Percentiles rank a stretch among this genome's conserved stretches.
Conservation (phyloP, 1,140 invertebrate genomes). For the Apis laboriosa region DNA sequence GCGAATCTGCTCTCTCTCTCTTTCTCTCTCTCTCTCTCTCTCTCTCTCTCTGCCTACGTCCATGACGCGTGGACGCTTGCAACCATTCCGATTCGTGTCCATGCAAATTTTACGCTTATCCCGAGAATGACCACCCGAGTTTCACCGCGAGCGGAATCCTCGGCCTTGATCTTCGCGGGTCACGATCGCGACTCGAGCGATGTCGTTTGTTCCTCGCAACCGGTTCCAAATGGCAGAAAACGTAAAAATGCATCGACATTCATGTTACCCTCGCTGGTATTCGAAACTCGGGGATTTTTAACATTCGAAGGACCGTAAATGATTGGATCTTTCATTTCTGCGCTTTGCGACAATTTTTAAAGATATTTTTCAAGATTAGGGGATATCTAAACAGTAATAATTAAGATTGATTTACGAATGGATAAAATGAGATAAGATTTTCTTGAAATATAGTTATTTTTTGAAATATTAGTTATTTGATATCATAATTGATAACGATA, state of each 20-base stretch:
- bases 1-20: constrained; percentile 40
- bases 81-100: not conserved
- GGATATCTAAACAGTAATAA: no score
- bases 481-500: no score
- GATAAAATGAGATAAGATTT: no score
- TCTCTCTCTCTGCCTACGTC: not conserved
- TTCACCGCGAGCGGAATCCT: constrained; percentile 25
- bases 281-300: not conserved
- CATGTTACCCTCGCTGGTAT: not conserved
- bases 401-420: no score
- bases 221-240: not conserved
- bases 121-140: constrained; percentile 41
- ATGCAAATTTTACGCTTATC: constrained; percentile 18
- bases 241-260: not conserved
- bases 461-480: no score
- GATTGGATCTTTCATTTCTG: not conserved
- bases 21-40: not conserved
- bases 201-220: not conserved
- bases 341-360: not conserved
- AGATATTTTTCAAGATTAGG: no score
- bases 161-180: constrained; percentile 48
- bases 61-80: not conserved
- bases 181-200: not conserved
- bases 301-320: no score
- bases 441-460: no score